Evolutionary conservation across 2,888 invertebrate genomes (phyloP), one percentile per base, ranked within the genome.

Genomic region (Linnaemya tessellans): DNA sequence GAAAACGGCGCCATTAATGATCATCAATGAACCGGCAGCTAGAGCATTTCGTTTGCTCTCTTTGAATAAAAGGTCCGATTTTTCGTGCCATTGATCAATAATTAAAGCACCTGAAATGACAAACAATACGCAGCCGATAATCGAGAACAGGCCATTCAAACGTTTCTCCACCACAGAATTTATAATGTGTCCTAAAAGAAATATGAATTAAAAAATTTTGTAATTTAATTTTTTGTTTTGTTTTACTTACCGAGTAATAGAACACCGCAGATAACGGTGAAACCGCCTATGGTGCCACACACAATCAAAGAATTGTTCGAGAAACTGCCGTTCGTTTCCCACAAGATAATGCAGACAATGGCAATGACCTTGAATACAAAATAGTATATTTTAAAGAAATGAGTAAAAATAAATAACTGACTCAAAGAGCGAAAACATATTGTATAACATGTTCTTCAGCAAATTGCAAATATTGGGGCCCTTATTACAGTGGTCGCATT

Each of bases 1-100:
- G 86, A 92, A 92, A 84, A 92, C 91, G 35, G 89, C 91, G 4
- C 91, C 92, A 75, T 92, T 92, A 88, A 92, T 92, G 87, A 92
- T 91, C 92, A 92, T 92, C 87, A 92, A 75, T 0, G 92, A 90
- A 5, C 92, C 92, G 22, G 91, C 90, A 38, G 92, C 92, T 5
- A 92, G 86, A 18, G 92, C 90, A 67, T 91, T 90, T 41, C 91
- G 91, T 87, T 92, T 92, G 79, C 87, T 87, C 7, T 91, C 91
- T 83, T 89, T 89, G 80, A 86, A 81, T 25, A 89, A 73, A 2
- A 89, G 58, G 8, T 89, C 89, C 8, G 88, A 83, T 70, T 58
- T 73, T 46, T 88, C 87, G 82, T 91, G 91, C 92, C 92, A 92
- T 78, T 91, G 89, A 75, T 90, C 90, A 65, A 92, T 91, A 54